A percentile compares a stretch with the other conserved stretches of the same genome.
Evolutionary conservation across 2,113 vertebrate species (phyloP).

Genomic region (Hoplias malabaricus): DNA sequence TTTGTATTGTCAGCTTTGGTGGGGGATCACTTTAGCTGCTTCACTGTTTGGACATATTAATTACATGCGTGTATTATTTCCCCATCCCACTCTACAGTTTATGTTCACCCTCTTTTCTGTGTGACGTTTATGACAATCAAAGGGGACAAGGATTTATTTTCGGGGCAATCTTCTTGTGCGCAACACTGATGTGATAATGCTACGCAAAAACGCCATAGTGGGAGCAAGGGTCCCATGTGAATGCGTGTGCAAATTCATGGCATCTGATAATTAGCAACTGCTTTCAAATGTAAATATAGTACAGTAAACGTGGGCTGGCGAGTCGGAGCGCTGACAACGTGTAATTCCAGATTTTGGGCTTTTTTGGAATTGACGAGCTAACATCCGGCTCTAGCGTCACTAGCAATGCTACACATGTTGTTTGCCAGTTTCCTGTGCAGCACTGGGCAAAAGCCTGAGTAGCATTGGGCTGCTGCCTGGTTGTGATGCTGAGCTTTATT

Average conservation of each 20-base stretch:
- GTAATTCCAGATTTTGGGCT: slow-evolving; percentile 64
- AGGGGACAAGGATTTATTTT: background rate
- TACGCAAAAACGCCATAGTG: background rate
- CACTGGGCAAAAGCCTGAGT: slow-evolving; percentile 8
- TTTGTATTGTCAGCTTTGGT: background rate
- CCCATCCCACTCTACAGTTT: background rate
- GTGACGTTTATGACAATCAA: background rate
- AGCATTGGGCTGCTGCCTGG: slow-evolving; percentile 53
- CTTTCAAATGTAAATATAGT: slow-evolving; percentile 50
- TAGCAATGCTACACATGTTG: slow-evolving; percentile 42
- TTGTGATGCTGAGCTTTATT: slow-evolving; percentile 53
- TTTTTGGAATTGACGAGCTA: slow-evolving; percentile 51
- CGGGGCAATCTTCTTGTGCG: background rate
- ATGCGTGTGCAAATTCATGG: slow-evolving; percentile 54
- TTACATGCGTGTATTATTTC: background rate
- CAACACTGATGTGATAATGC: slow-evolving; percentile 31
- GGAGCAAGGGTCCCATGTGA: background rate
- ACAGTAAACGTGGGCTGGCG: slow-evolving; percentile 50
- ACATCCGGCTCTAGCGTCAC: slow-evolving; percentile 57
- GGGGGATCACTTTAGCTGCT: background rate
- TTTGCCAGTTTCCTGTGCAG: slow-evolving; percentile 52
- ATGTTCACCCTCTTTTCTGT: background rate
- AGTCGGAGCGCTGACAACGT: slow-evolving; percentile 59
- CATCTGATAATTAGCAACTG: slow-evolving; percentile 67
- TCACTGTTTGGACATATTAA: background rate